These are phyloP conservation scores for Dallia pectoralis DNA, from an alignment of 2,797 vertebrate species.

Conservation along the genomic window DNA sequence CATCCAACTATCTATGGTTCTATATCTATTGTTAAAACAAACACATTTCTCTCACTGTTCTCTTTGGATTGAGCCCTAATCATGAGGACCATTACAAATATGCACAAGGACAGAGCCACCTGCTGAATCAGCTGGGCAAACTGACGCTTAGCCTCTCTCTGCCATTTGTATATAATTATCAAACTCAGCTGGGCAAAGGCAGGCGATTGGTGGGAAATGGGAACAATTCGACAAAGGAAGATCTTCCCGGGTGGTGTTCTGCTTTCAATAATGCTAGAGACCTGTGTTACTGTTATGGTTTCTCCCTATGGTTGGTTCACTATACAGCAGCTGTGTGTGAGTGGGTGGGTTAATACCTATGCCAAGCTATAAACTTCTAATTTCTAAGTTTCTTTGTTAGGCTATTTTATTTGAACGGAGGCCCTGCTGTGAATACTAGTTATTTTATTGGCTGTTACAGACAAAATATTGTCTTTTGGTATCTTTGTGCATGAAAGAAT, in stretches of 20 bases:
- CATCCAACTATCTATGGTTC: no score
- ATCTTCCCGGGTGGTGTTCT: not conserved
- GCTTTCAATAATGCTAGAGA: not conserved
- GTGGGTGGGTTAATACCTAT: not conserved
- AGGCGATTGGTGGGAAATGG: slow-evolving; percentile 11
- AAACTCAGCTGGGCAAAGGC: slow-evolving; percentile 10
- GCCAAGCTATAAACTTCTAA: not conserved
- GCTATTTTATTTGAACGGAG: not conserved
- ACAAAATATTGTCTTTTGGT: not conserved
- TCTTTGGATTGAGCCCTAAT: not conserved
- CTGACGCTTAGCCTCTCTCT: slow-evolving; percentile 1
- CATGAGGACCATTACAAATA: not conserved
- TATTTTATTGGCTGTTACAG: not conserved
- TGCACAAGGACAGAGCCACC: slow-evolving; percentile 31
- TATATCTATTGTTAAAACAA: no score
- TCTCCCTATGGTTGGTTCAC: not conserved
- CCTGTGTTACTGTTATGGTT: not conserved
- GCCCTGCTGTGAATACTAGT: not conserved
- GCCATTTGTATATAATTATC: not conserved
- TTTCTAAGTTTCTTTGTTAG: not conserved
- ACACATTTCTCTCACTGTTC: not conserved
- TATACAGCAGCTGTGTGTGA: not conserved
- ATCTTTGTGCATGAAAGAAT: not conserved
- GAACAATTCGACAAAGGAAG: not conserved
- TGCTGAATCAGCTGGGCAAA: slow-evolving; percentile 46